A percentile compares a stretch with the other conserved stretches of the same genome.
phyloP scores from a whole-genome alignment of 2,113 vertebrate genomes.

The Cyprinodon tularosa region DNA sequence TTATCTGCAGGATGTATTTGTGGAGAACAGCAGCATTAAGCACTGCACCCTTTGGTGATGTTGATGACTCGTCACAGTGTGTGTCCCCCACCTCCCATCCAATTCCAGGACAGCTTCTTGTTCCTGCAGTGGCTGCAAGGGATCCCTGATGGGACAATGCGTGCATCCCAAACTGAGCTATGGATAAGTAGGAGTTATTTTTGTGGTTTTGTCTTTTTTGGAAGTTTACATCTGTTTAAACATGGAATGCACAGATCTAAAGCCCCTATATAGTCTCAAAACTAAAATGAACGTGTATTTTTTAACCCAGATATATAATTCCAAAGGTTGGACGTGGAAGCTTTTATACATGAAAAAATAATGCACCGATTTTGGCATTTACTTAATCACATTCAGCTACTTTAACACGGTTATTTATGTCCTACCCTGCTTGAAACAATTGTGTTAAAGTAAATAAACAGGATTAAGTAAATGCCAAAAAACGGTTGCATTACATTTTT shows the following conservation, averaged over 20 bases:
- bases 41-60: constrained; percentile 62
- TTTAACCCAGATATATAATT: background rate
- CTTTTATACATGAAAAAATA: no score
- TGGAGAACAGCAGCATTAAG: constrained; percentile 36
- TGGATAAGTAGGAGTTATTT: background rate
- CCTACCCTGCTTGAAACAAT: no score
- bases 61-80: constrained; percentile 64
- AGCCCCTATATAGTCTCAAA: background rate
- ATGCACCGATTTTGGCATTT: no score
- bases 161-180: background rate
- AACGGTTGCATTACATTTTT: no score
- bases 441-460: no score
- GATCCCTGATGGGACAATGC: constrained; percentile 43
- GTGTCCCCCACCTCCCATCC: constrained; percentile 46
- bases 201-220: background rate
- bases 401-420: no score
- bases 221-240: background rate
- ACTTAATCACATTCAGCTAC: no score
- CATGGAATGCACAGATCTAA: no score
- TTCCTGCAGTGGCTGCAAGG: constrained; percentile 62
- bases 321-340: background rate
- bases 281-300: constrained; percentile 13
- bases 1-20: constrained; percentile 39
- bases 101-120: constrained; percentile 63
- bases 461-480: no score